Evolutionary conservation across 2,888 invertebrate genomes (phyloP).

Genomic region (Mythimna vitellina): DNA sequence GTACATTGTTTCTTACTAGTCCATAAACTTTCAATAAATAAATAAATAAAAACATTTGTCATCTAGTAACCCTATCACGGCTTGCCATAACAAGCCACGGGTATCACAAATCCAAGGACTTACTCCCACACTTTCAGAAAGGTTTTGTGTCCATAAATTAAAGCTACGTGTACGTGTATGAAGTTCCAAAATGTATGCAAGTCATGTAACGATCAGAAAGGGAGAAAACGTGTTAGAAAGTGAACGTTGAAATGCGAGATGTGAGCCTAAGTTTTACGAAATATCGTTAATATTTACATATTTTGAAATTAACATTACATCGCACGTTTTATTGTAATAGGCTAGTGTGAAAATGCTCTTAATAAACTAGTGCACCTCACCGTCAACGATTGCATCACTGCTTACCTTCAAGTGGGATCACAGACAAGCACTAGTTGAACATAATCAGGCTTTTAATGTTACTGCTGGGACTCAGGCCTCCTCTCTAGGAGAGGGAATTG

Average conservation of each 20-base stretch:
- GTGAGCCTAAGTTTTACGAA: constrained; percentile 17
- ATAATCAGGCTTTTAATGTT: too few species aligned
- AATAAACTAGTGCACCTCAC: too few species aligned
- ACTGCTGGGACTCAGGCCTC: too few species aligned
- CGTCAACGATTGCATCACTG: too few species aligned
- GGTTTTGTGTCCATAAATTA: neutral
- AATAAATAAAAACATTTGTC: constrained; percentile 10
- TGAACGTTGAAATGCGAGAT: constrained; percentile 37
- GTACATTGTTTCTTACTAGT: too few species aligned
- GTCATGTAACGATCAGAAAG: constrained; percentile 37
- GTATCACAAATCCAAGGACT: constrained; percentile 4
- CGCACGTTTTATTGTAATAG: constrained; percentile 21
- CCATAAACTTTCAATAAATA: too few species aligned
- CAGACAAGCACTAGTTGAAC: too few species aligned
- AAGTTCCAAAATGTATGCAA: constrained; percentile 39
- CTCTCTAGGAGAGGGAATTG: too few species aligned
- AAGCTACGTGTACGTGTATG: neutral
- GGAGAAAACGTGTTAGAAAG: constrained; percentile 47
- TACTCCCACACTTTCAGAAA: constrained; percentile 26
- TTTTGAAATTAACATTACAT: constrained; percentile 19
- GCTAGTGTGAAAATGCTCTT: too few species aligned
- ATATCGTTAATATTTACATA: constrained; percentile 27
- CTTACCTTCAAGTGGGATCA: too few species aligned
- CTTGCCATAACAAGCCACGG: neutral
- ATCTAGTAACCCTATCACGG: neutral